Evolutionary conservation across 2,888 invertebrate species (phyloP).

Genomic region (Nematopogon swammerdamellus): DNA sequence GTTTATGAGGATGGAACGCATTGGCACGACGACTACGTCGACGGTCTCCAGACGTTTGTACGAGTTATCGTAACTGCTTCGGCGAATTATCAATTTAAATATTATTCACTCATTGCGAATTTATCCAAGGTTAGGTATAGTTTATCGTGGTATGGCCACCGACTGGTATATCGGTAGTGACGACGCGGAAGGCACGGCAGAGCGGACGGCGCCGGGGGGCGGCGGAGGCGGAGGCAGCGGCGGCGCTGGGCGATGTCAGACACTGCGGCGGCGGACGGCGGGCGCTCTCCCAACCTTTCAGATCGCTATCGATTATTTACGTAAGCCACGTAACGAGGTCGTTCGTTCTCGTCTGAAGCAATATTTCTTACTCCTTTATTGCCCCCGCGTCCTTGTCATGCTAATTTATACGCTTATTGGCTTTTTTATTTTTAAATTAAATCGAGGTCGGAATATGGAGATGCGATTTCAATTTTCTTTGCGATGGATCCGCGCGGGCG

Average conservation of each 20-base stretch:
- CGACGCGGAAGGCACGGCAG: too few relatives aligned
- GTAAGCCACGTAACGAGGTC: not conserved
- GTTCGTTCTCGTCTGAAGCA: not conserved
- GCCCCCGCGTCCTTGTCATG: not conserved
- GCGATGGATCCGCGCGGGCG: not conserved
- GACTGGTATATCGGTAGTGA: too few relatives aligned
- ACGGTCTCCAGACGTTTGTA: too few relatives aligned
- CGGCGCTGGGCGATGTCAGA: too few relatives aligned
- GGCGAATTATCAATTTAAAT: too few relatives aligned
- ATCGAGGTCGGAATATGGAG: not conserved
- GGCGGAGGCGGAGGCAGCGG: too few relatives aligned
- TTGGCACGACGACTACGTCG: too few relatives aligned
- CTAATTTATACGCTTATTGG: not conserved
- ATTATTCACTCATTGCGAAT: too few relatives aligned
- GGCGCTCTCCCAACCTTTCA: not conserved
- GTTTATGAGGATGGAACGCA: too few relatives aligned
- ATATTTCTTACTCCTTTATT: not conserved
- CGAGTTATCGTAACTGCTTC: too few relatives aligned
- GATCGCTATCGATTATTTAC: not conserved
- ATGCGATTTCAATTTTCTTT: not conserved
- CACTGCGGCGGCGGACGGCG: not conserved
- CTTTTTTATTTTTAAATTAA: not conserved
- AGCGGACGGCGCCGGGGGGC: not conserved
- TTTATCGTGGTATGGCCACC: too few relatives aligned
- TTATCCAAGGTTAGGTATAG: too few relatives aligned